Base-by-base conservation (phyloP, 1,140 invertebrate species). In the Pseudomyrmex sp. region DNA sequence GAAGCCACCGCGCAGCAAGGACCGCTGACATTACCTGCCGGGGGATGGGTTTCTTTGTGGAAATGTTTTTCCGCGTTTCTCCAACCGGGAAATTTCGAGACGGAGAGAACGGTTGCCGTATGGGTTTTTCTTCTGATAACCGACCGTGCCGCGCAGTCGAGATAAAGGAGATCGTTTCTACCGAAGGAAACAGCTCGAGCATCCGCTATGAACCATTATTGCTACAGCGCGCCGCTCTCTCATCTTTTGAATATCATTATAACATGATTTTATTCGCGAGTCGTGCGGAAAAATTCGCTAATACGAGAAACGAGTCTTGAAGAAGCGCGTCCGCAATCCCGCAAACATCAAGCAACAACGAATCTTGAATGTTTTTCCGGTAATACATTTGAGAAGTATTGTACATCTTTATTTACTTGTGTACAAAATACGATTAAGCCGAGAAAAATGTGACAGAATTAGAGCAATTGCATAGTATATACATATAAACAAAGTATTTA, bases 161-260 rank as follows among this genome's bases (percentile, higher is more conserved):
- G 87, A 88, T 87, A 88, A 87, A 84, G 82, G 66, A 76, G 18
- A 86, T 82, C 72, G 80, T 74, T 68, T 79, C 65, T 52, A 10
- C 52, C 44, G 26, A 23, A 35, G 56, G 46, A 63, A 50, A 15
- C 20, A 82, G 26, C 63, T 15, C 50, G 76, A 20, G 72, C 46
- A 59, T 76, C 56, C 54, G 54, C 66, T 70, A 68, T 56, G 61
- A 83, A 68, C 86, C 77, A 83, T 88, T 83, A 83, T 88, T 80
- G 69, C 75, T 54, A 44, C 68, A n/a, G 62, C 70, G 58, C 69
- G 9, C 15, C 54, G 46, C 65, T 46, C 74, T 44, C 48, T 76
- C 74, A 50, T 50, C 74, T 77, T 66, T 77, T 66, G 74, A 77
- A 77, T 77, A 77, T 77, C 48, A 63, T 66, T 66, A 54, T 56